phyloP scores from a whole-genome alignment of 2,888 invertebrate species.

The Periphyllus acericola region DNA sequence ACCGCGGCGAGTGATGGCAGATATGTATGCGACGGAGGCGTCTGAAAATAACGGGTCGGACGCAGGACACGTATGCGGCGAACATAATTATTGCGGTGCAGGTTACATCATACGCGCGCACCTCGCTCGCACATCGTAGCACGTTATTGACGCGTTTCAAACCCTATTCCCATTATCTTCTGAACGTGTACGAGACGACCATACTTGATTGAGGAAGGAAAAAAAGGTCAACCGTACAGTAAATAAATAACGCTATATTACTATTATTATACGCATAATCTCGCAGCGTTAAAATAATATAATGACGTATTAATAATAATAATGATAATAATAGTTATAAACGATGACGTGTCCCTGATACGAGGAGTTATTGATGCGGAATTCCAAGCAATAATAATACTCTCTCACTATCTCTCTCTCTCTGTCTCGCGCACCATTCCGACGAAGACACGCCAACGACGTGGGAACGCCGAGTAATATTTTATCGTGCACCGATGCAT shows the following conservation, averaged over 20 bases:
- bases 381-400: neutral
- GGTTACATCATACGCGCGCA: neutral
- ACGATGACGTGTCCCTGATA: neutral
- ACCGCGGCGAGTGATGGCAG: neutral
- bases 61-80: neutral
- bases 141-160: neutral
- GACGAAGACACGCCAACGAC: conserved; percentile 4
- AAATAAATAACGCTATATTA: too few relatives aligned
- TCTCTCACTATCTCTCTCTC: neutral
- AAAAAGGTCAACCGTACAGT: neutral
- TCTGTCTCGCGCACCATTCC: neutral
- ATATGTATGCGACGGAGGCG: neutral
- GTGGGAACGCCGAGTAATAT: conserved; percentile 5
- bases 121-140: neutral
- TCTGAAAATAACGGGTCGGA: conserved; percentile 29
- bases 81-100: too few relatives aligned
- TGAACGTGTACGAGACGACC: neutral
- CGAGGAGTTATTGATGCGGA: conserved; percentile 34
- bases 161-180: neutral
- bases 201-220: neutral
- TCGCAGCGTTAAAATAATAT: neutral
- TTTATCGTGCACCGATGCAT: neutral
- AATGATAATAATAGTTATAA: neutral
- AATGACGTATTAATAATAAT: neutral
- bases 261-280: neutral